Evolutionary conservation across 1,140 invertebrate genomes (phyloP).

Genomic region (Chironomus striatipennis): DNA sequence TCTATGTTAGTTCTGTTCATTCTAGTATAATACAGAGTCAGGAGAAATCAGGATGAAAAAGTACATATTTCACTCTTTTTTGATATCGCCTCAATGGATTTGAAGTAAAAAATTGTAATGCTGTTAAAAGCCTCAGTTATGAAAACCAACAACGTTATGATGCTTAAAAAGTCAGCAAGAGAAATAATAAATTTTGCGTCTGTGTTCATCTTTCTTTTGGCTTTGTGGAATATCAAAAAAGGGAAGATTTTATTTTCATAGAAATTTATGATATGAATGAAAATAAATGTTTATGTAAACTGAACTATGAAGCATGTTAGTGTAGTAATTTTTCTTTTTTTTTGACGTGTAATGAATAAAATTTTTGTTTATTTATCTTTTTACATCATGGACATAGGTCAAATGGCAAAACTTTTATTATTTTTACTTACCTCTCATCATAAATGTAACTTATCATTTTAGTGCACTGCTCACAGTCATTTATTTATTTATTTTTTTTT

Average conservation of each 20-base stretch:
- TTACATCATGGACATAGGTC: not conserved
- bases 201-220: not conserved
- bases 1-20: not conserved
- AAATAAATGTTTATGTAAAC: not conserved
- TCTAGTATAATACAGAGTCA: not conserved
- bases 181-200: not conserved
- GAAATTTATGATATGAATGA: not conserved
- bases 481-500: too few species aligned
- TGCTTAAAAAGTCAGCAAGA: not conserved
- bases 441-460: not conserved
- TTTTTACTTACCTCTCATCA: not conserved
- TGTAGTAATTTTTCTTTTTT: not conserved
- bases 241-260: not conserved
- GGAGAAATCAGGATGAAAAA: too few species aligned
- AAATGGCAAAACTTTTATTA: not conserved
- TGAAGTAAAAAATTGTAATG: not conserved
- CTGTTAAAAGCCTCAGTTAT: not conserved
- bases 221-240: too few species aligned
- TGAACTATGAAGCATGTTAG: not conserved
- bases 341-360: not conserved
- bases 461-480: not conserved
- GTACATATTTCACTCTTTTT: not conserved
- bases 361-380: not conserved
- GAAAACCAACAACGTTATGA: not conserved
- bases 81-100: conserved; percentile 2